Evolutionary conservation across 1,140 invertebrate genomes (phyloP).

Genomic region (Drosophila carrolli): DNA sequence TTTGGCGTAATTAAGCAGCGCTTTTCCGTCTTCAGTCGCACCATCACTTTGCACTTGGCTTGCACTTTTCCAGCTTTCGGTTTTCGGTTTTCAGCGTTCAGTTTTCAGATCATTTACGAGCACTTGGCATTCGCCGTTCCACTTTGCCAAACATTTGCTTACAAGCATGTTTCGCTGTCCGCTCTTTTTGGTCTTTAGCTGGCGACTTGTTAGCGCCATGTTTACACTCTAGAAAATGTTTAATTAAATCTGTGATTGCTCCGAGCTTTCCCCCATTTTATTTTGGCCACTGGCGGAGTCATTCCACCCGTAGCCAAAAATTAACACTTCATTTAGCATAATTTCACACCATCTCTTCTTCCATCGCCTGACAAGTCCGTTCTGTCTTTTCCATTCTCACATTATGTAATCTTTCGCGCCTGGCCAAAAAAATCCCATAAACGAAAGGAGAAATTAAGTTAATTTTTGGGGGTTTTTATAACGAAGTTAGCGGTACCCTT

Average conservation of each 20-base stretch:
- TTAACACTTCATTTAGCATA: slow-evolving; percentile 78
- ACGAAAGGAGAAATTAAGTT: not conserved
- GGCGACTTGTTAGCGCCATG: slow-evolving; percentile 67
- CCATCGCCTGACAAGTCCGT: slow-evolving; percentile 23
- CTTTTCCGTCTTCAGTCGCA: slow-evolving; percentile 24
- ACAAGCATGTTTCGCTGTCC: slow-evolving; percentile 77
- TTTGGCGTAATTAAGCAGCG: slow-evolving; percentile 63
- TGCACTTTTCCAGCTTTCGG: slow-evolving; percentile 59
- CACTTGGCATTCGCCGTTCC: slow-evolving; percentile 55
- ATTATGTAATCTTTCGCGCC: slow-evolving; percentile 45
- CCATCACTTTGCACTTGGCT: slow-evolving; percentile 47
- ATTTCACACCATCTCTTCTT: slow-evolving; percentile 55
- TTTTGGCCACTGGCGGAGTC: not conserved
- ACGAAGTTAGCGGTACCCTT: slow-evolving; percentile 2
- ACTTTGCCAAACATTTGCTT: slow-evolving; percentile 77
- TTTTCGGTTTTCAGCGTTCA: slow-evolving; percentile 29
- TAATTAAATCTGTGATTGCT: slow-evolving; percentile 29
- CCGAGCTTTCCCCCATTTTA: slow-evolving; percentile 12
- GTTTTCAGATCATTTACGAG: slow-evolving; percentile 49
- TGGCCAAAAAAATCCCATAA: slow-evolving; percentile 3
- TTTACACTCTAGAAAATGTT: slow-evolving; percentile 39
- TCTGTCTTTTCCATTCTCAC: slow-evolving; percentile 8
- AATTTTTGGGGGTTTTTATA: not conserved
- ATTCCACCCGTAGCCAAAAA: slow-evolving; percentile 30
- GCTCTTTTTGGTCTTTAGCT: slow-evolving; percentile 38